Evolutionary conservation across 2,113 vertebrate species (phyloP).

Genomic region (Merops nubicus): DNA sequence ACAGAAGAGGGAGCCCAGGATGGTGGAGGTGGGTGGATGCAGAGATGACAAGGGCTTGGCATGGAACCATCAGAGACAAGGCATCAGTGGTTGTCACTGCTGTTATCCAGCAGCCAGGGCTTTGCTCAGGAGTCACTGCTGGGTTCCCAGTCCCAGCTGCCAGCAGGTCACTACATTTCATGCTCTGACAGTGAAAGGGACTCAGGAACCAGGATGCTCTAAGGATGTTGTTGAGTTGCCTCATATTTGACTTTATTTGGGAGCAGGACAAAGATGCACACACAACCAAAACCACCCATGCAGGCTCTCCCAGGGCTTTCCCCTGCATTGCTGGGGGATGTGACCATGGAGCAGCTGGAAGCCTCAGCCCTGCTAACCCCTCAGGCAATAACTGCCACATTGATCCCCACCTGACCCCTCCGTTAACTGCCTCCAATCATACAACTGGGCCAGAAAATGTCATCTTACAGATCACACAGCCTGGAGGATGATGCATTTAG

Average conservation of each 20-base stretch:
- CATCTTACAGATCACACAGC: not conserved
- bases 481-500: not conserved
- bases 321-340: not conserved
- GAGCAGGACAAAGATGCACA: not conserved
- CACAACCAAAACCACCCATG: fast-evolving
- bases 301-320: not conserved
- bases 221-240: not conserved
- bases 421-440: not conserved
- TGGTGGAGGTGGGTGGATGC: not conserved
- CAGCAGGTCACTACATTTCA: not conserved
- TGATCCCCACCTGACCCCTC: not conserved
- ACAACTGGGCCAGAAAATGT: not conserved
- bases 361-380: not conserved
- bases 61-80: not conserved
- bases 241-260: not conserved
- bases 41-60: not conserved
- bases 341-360: not conserved
- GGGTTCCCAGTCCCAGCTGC: not conserved
- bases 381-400: not conserved
- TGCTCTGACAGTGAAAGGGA: not conserved
- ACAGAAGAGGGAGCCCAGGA: not conserved
- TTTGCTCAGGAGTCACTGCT: not conserved
- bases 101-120: not conserved
- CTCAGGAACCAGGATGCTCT: not conserved
- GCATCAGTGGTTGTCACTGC: not conserved